Base-by-base conservation (phyloP, 1,140 invertebrate species). In the Hyphantria cunea region DNA sequence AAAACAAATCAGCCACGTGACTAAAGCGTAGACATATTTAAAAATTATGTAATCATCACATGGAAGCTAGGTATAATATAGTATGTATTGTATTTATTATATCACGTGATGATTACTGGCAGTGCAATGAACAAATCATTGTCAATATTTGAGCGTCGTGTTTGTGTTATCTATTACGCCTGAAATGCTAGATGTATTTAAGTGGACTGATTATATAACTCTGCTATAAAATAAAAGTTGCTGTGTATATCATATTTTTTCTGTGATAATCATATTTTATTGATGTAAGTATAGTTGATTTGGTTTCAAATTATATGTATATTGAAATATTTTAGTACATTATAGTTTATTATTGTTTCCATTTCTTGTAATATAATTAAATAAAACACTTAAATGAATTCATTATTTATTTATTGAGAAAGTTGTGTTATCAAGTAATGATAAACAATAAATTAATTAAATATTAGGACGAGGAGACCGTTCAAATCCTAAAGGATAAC, bases 361-460 rank as follows among this genome's bases (percentile, higher is more conserved):
- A 25, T 25, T 25, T 25, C 17, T 1, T 25, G 17, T 25, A 25
- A 25, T 25, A 25, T 1, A 9, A 77, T 72, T 75, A 68, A 67
- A 70, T 76, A 78, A 74, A 47, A 68, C 55, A 63, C 60, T 41
- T 55, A 60, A 25, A 58, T 74, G 66, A 60, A 77, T 74, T 81
- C 63, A 70, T 81, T 70, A 68, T 90, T 81, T 70, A 68, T 90
- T 90, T 88, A 88, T 90, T 90, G 70, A 84, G 70, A 87, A 85
- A 88, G 82, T 84, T 82, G 70, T 84, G 84, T 90, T 87, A 89
- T 87, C 85, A 82, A 72, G 66, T 85, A 72, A 66, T 78, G 85
- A 87, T 90, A 87, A 88, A 86, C 85, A 90, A 90, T 90, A 90
- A 90, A 89, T 88, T 86, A 87, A 84, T 84, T 85, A 83, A 82